Evolutionary conservation across 2,113 vertebrate genomes (phyloP).

Genomic region (Ranitomeya imitator): DNA sequence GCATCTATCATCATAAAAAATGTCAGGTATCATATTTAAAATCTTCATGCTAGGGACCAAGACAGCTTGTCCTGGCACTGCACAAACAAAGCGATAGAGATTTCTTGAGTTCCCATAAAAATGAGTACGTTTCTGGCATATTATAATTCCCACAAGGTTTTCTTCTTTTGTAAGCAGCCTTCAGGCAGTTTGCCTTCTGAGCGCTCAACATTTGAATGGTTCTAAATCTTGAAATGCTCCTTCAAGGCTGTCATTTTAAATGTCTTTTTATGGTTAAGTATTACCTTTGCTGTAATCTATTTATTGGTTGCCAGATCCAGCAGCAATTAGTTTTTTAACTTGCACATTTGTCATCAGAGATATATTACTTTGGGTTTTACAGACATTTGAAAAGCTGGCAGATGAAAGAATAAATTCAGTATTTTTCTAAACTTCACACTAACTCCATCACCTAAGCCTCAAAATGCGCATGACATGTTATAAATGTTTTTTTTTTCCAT

Average conservation of each 20-base stretch:
- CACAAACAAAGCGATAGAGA: not conserved
- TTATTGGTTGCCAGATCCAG: not conserved
- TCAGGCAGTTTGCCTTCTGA: not conserved
- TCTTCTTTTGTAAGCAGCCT: not conserved
- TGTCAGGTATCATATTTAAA: not conserved
- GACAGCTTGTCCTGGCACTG: not conserved
- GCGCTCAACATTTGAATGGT: not conserved
- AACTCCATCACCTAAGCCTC: not conserved
- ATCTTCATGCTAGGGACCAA: not conserved
- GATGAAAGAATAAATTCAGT: not conserved
- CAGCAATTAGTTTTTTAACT: not conserved
- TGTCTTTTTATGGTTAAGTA: conserved; percentile 1
- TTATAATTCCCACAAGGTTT: not conserved
- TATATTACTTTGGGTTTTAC: not conserved
- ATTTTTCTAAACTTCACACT: not conserved
- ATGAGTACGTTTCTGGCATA: not conserved
- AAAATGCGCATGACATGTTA: not conserved
- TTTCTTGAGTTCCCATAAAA: not conserved
- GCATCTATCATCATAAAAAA: too few relatives aligned
- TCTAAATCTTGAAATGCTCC: not conserved
- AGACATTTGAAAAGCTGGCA: not conserved
- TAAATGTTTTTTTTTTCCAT: not conserved
- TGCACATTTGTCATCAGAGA: conserved; percentile 2
- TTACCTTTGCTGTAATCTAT: conserved; percentile 1
- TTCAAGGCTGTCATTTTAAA: not conserved